phyloP scores from a whole-genome alignment of 1,140 invertebrate species.

The Euwallacea similis region DNA sequence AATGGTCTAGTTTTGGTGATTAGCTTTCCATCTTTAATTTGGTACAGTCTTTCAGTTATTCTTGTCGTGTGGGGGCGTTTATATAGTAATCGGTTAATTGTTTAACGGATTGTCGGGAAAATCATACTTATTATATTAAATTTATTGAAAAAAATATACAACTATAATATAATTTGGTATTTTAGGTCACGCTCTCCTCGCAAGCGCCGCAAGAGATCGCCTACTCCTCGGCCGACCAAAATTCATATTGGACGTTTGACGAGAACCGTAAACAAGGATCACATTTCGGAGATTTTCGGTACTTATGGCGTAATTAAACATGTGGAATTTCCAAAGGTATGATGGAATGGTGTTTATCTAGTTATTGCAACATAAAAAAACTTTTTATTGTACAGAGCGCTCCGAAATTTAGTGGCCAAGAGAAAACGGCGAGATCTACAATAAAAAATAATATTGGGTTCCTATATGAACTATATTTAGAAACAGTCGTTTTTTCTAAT shows the following conservation, averaged over 20 bases:
- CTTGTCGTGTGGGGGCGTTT: not conserved
- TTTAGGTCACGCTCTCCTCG: constrained; percentile 56
- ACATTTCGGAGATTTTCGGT: constrained; percentile 93
- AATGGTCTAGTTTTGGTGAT: constrained; percentile 26
- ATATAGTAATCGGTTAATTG: too few species aligned
- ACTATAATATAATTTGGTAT: constrained; percentile 26
- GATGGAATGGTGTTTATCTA: not conserved
- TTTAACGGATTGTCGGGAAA: too few species aligned
- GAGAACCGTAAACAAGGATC: constrained; percentile 90
- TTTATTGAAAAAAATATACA: constrained; percentile 5
- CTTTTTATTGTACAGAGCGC: not conserved
- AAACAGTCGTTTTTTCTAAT: too few species aligned
- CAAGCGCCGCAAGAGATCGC: constrained; percentile 75
- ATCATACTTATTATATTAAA: constrained; percentile 1
- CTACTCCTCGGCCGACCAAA: constrained; percentile 83
- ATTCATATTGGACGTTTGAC: constrained; percentile 92
- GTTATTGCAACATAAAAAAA: not conserved
- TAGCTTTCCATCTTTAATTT: constrained; percentile 8
- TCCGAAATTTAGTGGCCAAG: too few species aligned
- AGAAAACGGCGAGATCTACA: too few species aligned
- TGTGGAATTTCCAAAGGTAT: constrained; percentile 78
- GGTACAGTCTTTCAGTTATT: not conserved
- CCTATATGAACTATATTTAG: too few species aligned
- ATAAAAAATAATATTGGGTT: too few species aligned
- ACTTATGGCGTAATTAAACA: constrained; percentile 88